phyloP scores from a whole-genome alignment of 2,113 vertebrate species.

The Eulemur macaco region DNA sequence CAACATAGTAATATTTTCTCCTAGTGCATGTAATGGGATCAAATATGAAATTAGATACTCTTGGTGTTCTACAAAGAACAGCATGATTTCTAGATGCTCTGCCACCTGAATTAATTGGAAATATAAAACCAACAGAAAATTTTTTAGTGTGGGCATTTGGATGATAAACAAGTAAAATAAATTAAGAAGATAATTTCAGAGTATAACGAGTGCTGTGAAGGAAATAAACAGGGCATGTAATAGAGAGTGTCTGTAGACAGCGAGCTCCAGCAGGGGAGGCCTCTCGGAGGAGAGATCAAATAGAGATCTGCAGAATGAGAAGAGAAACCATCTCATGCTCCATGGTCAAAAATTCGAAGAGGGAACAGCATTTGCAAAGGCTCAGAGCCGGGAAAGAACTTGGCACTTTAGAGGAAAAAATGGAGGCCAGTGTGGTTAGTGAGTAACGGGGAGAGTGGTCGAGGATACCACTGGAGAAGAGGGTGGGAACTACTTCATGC shows the following conservation, averaged over 20 bases:
- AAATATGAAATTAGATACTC: background rate
- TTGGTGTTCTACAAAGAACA: background rate
- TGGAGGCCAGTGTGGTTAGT: background rate
- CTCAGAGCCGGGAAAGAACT: background rate
- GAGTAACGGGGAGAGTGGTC: background rate
- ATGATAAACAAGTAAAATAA: background rate
- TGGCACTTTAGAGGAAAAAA: background rate
- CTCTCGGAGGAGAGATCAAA: background rate
- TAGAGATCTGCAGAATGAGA: background rate
- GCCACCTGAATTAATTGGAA: background rate
- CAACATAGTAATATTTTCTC: background rate
- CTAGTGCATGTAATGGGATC: background rate
- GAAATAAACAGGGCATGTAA: background rate
- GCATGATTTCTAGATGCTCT: background rate
- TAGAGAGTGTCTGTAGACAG: background rate
- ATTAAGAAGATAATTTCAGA: background rate
- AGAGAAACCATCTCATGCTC: background rate
- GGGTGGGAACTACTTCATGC: background rate
- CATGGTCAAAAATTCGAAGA: background rate
- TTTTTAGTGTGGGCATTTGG: background rate
- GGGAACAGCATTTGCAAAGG: background rate
- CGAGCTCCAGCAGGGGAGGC: background rate
- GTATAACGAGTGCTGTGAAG: background rate
- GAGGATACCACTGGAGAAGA: background rate
- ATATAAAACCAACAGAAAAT: background rate